A percentile compares a stretch with the other conserved stretches of the same genome.
Evolutionary conservation across 2,888 invertebrate genomes (phyloP).

Genomic region (Ophioninae sp.): DNA sequence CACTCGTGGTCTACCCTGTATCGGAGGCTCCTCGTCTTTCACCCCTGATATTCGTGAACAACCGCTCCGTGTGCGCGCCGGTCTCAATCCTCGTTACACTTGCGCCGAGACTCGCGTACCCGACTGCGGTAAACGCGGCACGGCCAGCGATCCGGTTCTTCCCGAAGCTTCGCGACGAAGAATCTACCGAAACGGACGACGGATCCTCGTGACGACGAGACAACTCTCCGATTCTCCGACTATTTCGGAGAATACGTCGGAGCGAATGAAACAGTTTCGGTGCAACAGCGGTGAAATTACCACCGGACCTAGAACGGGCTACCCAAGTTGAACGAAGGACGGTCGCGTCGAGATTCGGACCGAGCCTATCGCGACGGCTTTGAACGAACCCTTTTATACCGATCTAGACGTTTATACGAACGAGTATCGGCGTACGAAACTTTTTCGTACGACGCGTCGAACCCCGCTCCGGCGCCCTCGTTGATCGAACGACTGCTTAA

Average conservation of each 20-base stretch:
- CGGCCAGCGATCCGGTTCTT: too few relatives aligned
- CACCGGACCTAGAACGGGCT: too few relatives aligned
- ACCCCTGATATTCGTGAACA: constrained; percentile 8
- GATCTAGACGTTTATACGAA: too few relatives aligned
- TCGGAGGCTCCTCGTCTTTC: constrained; percentile 49
- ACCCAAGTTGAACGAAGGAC: too few relatives aligned
- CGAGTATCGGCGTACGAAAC: too few relatives aligned
- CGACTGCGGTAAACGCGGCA: constrained; percentile 14
- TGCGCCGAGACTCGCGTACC: background rate
- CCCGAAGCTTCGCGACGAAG: too few relatives aligned
- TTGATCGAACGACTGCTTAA: constrained; percentile 61
- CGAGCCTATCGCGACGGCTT: background rate
- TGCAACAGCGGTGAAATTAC: too few relatives aligned
- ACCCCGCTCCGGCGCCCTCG: constrained; percentile 52
- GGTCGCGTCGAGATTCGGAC: too few relatives aligned
- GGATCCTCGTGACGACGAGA: background rate
- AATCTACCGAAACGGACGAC: too few relatives aligned
- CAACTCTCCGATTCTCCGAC: constrained; percentile 20
- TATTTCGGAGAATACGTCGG: constrained; percentile 24
- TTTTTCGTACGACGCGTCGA: constrained; percentile 44
- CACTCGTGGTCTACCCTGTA: constrained; percentile 53
- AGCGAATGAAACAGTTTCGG: too few relatives aligned
- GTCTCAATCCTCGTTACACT: background rate
- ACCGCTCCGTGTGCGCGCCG: background rate
- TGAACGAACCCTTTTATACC: too few relatives aligned